phyloP scores from a whole-genome alignment of 1,140 invertebrate species.

The Goniozus legneri region DNA sequence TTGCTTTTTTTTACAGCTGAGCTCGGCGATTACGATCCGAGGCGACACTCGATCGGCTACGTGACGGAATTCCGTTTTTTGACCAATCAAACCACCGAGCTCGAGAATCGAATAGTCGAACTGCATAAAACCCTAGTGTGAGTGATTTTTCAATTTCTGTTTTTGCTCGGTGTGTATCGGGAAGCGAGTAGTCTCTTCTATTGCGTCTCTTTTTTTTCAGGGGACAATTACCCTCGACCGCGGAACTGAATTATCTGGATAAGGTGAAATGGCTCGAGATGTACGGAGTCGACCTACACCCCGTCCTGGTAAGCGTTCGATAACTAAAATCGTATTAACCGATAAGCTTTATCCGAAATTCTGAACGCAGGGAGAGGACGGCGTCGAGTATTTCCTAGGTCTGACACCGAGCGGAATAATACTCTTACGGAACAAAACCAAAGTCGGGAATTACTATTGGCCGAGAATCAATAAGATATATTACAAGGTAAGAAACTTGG shows the following conservation, averaged over 20 bases:
- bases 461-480: slow-evolving; percentile 94
- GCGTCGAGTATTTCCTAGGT: slow-evolving; percentile 93
- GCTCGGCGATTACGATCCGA: slow-evolving; percentile 92
- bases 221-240: slow-evolving; percentile 66
- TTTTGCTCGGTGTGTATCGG: not conserved
- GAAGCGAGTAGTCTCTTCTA: not conserved
- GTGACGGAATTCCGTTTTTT: slow-evolving; percentile 97
- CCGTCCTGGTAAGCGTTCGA: slow-evolving; percentile 63
- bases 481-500: slow-evolving; percentile 65
- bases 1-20: slow-evolving; percentile 71
- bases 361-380: slow-evolving; percentile 96
- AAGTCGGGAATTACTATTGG: slow-evolving; percentile 99
- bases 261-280: slow-evolving; percentile 81
- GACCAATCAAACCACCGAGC: slow-evolving; percentile 86
- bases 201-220: slow-evolving; percentile 46
- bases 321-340: not conserved
- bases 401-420: slow-evolving; percentile 96
- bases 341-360: slow-evolving; percentile 38
- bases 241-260: slow-evolving; percentile 73
- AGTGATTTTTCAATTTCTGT: slow-evolving; percentile 38
- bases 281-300: slow-evolving; percentile 81
- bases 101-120: slow-evolving; percentile 85
- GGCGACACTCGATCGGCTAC: slow-evolving; percentile 85
- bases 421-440: slow-evolving; percentile 90
- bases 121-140: slow-evolving; percentile 83